Evolutionary conservation across 2,797 vertebrate genomes (phyloP).

Genomic region (Bovichtus diacanthus): DNA sequence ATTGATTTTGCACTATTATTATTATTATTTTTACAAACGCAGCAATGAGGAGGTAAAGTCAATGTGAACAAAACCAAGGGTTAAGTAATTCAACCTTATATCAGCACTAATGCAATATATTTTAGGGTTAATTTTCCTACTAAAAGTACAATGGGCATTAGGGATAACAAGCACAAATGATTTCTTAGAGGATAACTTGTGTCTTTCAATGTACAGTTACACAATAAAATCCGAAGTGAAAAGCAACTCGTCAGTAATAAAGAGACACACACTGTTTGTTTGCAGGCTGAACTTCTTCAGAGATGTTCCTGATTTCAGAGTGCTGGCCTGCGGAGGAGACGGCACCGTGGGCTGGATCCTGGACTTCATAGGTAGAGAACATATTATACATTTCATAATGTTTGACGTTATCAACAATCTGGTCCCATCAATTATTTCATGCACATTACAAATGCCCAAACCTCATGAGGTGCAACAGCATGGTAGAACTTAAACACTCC

Average conservation of each 20-base stretch:
- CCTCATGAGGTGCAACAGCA: background rate
- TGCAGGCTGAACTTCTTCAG: conserved; percentile 95
- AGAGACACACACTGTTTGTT: background rate
- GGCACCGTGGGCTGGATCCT: conserved; percentile 97
- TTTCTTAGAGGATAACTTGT: background rate
- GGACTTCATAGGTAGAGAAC: conserved; percentile 90
- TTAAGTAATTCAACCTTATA: background rate
- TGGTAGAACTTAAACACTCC: conserved; percentile 24
- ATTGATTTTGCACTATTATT: background rate
- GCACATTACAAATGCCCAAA: background rate
- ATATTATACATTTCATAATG: background rate
- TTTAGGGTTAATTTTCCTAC: background rate
- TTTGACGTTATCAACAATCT: background rate
- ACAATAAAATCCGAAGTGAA: background rate
- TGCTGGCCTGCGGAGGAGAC: conserved; percentile 93
- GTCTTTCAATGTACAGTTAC: background rate
- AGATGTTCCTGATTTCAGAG: conserved; percentile 92
- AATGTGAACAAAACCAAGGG: background rate
- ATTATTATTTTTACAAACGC: background rate
- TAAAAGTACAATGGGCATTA: background rate
- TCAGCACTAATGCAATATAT: background rate
- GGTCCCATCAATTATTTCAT: background rate
- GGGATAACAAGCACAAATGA: background rate
- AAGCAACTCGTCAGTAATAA: background rate
- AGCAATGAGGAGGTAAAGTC: background rate